Percentiles rank a stretch among this genome's conserved stretches.
These are phyloP conservation scores for Procavia capensis DNA, from an alignment of 2,113 vertebrate species.

Conservation along the genomic window DNA sequence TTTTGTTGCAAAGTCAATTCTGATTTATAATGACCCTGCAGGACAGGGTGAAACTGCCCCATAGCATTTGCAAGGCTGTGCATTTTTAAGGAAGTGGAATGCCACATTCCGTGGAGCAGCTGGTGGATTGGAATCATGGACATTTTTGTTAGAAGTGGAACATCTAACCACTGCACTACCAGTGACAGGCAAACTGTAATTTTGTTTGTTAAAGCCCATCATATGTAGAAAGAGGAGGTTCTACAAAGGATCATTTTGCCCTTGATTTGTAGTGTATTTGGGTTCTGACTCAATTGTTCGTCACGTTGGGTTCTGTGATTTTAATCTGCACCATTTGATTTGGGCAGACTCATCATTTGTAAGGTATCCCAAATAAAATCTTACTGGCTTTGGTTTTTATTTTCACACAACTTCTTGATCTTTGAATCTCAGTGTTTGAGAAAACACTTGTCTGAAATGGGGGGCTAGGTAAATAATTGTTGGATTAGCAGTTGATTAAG, in stretches of 20 bases:
- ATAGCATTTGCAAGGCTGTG: no score
- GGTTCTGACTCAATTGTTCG: neutral
- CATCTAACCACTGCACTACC: no score
- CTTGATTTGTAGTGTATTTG: neutral
- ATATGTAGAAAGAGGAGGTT: neutral
- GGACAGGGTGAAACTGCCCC: no score
- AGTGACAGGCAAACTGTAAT: neutral
- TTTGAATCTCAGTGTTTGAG: neutral
- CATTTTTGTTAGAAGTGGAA: no score
- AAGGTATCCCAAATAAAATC: neutral
- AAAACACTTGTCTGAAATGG: neutral
- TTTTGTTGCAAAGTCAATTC: neutral
- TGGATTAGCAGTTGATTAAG: neutral
- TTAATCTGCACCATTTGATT: neutral
- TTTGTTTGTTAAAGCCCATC: conserved; percentile 1
- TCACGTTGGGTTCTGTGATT: neutral
- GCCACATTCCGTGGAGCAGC: no score
- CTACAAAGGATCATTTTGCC: neutral
- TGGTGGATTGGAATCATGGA: no score
- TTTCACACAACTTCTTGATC: neutral
- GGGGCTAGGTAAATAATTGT: neutral
- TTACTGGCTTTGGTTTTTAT: neutral
- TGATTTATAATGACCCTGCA: no score
- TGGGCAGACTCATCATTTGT: neutral
- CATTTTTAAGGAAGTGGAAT: no score